Conservation (phyloP, 2,113 vertebrate species). For the Pterocles gutturalis region DNA sequence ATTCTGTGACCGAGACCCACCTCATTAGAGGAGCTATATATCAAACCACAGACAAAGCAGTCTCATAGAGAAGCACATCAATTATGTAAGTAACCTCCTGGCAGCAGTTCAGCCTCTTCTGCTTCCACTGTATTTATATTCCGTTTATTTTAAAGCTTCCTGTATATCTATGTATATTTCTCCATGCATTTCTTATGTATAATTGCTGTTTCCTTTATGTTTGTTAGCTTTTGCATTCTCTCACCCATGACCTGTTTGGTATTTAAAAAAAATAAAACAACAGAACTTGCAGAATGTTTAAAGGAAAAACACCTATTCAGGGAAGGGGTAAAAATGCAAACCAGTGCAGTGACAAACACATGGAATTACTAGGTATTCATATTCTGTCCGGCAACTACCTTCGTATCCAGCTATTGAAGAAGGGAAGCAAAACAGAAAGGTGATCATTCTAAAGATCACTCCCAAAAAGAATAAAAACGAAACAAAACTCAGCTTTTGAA, state of each 20-base stretch:
- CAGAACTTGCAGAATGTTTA: neutral
- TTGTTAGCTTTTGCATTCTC: neutral
- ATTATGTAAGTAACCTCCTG: constrained; percentile 42
- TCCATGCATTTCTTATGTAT: neutral
- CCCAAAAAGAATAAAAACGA: neutral
- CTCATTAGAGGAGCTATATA: constrained; percentile 21
- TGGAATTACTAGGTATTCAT: neutral
- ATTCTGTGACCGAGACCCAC: neutral
- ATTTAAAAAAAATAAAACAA: neutral
- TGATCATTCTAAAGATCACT: neutral
- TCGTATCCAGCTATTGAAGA: neutral
- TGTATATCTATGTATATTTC: neutral
- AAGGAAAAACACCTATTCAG: neutral
- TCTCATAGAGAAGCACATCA: neutral
- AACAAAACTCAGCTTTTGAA: neutral
- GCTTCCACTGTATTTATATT: constrained; percentile 29
- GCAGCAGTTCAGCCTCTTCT: constrained; percentile 7
- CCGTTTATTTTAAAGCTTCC: constrained; percentile 11
- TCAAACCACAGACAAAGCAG: constrained; percentile 27
- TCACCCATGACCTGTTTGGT: neutral
- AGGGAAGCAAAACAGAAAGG: neutral
- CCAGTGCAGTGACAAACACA: neutral
- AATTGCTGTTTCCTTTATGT: neutral
- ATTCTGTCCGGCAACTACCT: neutral
- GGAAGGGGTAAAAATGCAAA: neutral